A percentile compares a stretch with the other conserved stretches of the same genome.
These are phyloP conservation scores for Centrocercus urophasianus DNA, from an alignment of 2,113 vertebrate species.

Conservation along the genomic window DNA sequence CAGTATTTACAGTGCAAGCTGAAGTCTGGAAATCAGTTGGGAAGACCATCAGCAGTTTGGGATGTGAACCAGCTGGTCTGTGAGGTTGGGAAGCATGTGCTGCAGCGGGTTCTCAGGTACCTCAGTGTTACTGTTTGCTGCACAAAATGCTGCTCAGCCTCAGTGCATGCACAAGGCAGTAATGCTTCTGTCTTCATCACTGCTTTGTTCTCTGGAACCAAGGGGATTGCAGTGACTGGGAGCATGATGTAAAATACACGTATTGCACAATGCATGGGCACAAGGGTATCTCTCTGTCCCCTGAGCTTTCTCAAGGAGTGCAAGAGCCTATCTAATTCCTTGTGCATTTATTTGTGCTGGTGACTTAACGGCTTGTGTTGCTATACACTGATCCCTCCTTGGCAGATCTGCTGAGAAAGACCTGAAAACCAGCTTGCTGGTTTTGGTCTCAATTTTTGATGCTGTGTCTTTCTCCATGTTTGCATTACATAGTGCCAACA, in stretches of 20 bases:
- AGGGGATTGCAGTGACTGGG: neutral
- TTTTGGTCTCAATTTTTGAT: neutral
- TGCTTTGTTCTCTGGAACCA: accelerated
- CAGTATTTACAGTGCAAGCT: neutral
- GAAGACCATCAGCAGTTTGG: neutral
- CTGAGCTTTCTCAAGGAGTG: neutral
- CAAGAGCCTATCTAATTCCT: neutral
- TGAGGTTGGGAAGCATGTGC: neutral
- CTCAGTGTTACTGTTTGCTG: neutral
- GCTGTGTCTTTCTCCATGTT: neutral
- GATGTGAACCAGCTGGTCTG: neutral
- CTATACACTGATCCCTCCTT: neutral
- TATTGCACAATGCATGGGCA: neutral
- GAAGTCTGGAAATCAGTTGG: neutral
- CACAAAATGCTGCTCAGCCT: neutral
- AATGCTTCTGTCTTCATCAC: neutral
- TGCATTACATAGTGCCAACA: neutral
- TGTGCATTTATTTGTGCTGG: neutral
- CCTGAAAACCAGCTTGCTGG: neutral
- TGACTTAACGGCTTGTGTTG: neutral
- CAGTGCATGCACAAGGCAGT: neutral
- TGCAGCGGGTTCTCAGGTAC: neutral
- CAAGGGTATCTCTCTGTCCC: neutral
- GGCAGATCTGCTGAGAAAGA: neutral
- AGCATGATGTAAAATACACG: neutral